phyloP scores from a whole-genome alignment of 2,113 vertebrate genomes.

The Sisor rabdophorus region DNA sequence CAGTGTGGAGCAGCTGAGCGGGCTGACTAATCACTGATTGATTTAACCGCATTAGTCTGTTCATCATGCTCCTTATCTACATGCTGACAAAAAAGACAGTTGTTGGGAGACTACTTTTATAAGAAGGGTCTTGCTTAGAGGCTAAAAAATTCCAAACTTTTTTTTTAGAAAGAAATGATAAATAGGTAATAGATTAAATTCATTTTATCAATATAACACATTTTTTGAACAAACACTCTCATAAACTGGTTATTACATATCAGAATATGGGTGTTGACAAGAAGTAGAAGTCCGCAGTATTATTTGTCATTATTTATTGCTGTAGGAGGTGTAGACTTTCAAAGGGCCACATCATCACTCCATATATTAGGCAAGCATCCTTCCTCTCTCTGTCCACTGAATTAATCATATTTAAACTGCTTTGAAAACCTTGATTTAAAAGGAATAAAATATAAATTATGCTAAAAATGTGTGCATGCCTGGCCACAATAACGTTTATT shows the following conservation, averaged over 20 bases:
- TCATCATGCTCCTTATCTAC: slow-evolving; percentile 20
- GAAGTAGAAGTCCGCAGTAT: slow-evolving; percentile 58
- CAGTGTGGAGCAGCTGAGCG: neutral
- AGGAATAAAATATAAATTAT: neutral
- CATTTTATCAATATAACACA: neutral
- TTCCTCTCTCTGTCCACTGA: neutral
- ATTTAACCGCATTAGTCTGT: slow-evolving; percentile 33
- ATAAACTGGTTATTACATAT: slow-evolving; percentile 28
- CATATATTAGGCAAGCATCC: slow-evolving; percentile 29
- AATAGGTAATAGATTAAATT: neutral
- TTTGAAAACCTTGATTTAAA: neutral
- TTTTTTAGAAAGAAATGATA: neutral
- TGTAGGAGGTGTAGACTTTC: slow-evolving; percentile 63
- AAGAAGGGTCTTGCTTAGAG: slow-evolving; percentile 18
- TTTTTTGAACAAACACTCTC: neutral
- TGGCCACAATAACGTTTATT: neutral
- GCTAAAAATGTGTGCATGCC: neutral
- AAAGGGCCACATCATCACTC: slow-evolving; percentile 51
- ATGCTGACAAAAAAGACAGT: slow-evolving; percentile 41
- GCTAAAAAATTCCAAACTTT: neutral
- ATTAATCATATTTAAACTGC: too few relatives aligned
- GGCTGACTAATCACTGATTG: slow-evolving; percentile 35
- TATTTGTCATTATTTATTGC: slow-evolving; percentile 51
- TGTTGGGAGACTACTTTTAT: slow-evolving; percentile 2
- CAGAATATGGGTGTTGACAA: slow-evolving; percentile 59